Percentiles rank a stretch among this genome's conserved stretches.
Conservation (phyloP, 1,140 invertebrate genomes). For the Nephotettix cincticeps region DNA sequence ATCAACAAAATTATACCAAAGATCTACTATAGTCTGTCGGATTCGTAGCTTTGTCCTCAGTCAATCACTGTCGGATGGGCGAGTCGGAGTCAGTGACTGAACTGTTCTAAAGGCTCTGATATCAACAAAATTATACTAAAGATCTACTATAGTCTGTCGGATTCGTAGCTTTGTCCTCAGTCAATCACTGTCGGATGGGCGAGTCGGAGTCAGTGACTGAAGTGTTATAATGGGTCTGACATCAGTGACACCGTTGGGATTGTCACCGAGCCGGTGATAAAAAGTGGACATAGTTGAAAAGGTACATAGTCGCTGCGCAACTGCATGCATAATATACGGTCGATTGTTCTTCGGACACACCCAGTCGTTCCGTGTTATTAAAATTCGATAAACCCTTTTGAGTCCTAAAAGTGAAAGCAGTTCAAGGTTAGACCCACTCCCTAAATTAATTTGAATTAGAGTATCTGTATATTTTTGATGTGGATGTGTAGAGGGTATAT, state of each 20-base stretch:
- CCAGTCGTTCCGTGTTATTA: slow-evolving; percentile 18
- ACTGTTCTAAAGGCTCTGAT: too few relatives aligned
- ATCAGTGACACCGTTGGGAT: background rate
- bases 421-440: slow-evolving; percentile 11
- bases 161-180: too few relatives aligned
- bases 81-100: too few relatives aligned
- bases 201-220: background rate
- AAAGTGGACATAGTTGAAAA: slow-evolving; percentile 23
- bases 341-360: slow-evolving; percentile 16
- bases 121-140: too few relatives aligned
- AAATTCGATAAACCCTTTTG: slow-evolving; percentile 21
- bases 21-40: too few relatives aligned
- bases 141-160: too few relatives aligned
- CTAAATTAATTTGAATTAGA: background rate
- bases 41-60: too few relatives aligned
- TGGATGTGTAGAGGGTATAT: too few relatives aligned
- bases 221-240: background rate
- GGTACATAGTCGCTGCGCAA: slow-evolving; percentile 12
- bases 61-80: too few relatives aligned
- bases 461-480: too few relatives aligned
- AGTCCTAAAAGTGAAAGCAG: slow-evolving; percentile 16
- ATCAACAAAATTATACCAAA: too few relatives aligned
- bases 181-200: too few relatives aligned
- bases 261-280: slow-evolving; percentile 15
- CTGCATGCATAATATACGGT: slow-evolving; percentile 17